Conservation (phyloP, 2,113 vertebrate genomes). For the Rousettus leschenaultii region DNA sequence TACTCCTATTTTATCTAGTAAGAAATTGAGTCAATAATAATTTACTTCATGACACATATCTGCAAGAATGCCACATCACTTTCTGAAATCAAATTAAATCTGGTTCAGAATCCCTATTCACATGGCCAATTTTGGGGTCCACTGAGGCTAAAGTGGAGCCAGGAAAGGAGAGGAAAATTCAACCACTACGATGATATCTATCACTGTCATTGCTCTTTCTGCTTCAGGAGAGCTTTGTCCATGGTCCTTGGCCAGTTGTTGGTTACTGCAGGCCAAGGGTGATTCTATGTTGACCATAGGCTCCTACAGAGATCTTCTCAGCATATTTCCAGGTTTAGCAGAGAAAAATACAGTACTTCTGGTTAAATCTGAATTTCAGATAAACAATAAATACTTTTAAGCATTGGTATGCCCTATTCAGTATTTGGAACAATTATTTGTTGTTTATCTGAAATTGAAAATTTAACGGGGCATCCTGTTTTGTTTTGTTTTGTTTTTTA, state of each 20-base stretch:
- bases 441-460: neutral
- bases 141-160: neutral
- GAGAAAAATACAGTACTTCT: neutral
- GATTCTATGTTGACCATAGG: neutral
- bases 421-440: neutral
- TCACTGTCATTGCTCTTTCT: neutral
- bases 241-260: neutral
- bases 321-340: neutral
- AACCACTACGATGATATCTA: neutral
- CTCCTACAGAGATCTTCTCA: neutral
- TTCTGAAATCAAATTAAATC: neutral
- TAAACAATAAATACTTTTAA: slow-evolving; percentile 3
- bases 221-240: neutral
- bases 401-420: neutral
- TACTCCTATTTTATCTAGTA: neutral
- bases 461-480: neutral
- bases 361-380: neutral
- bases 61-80: neutral
- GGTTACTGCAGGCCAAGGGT: neutral
- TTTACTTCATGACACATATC: neutral
- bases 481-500: neutral
- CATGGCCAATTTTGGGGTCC: neutral
- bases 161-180: neutral
- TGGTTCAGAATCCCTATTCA: neutral
- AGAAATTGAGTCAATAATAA: neutral